Evolutionary conservation across 2,797 vertebrate genomes (phyloP).

Genomic region (Cynopterus sphinx): DNA sequence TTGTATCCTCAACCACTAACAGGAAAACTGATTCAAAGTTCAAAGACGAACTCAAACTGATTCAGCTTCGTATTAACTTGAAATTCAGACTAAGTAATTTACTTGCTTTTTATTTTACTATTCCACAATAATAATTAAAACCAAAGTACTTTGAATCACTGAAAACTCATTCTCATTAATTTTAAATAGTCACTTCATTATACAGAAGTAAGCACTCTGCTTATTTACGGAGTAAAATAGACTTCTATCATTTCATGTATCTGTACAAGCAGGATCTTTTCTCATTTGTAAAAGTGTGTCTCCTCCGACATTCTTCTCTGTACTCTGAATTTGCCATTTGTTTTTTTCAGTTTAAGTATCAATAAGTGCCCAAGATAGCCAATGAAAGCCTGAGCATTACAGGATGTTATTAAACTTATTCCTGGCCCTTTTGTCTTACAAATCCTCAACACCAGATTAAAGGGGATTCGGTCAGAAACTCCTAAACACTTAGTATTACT

Average conservation of each 20-base stretch:
- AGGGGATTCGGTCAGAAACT: background rate
- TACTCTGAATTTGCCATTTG: background rate
- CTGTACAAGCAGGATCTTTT: background rate
- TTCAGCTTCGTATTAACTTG: background rate
- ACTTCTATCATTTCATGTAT: background rate
- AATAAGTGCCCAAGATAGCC: background rate
- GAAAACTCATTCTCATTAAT: background rate
- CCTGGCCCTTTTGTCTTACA: background rate
- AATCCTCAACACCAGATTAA: background rate
- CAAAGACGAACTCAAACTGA: background rate
- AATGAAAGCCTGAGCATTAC: background rate
- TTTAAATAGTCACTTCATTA: background rate
- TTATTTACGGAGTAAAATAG: background rate
- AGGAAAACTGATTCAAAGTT: constrained; percentile 5
- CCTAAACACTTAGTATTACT: background rate
- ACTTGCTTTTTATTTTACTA: background rate
- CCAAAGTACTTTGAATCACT: constrained; percentile 6
- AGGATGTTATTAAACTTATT: background rate
- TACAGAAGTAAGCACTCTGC: background rate
- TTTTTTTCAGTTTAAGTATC: background rate
- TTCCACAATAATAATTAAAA: constrained; percentile 20
- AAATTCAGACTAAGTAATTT: background rate
- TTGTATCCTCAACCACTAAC: background rate
- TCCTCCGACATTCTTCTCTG: background rate
- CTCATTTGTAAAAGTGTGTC: background rate